Conservation (phyloP, 1,140 invertebrate genomes). For the Caenorhabditis briggsae region DNA sequence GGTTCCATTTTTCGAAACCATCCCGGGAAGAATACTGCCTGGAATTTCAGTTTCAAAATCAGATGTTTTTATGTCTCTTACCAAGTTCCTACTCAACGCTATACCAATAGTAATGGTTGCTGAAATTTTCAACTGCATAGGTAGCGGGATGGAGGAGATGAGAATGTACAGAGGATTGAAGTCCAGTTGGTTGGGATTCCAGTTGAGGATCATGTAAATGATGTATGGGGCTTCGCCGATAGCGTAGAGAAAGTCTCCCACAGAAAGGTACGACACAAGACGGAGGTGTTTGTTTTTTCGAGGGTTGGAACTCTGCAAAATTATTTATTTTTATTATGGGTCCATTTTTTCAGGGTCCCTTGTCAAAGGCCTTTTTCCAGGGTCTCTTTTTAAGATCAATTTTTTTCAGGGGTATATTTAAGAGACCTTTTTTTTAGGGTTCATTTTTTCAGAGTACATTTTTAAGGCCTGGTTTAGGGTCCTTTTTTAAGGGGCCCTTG, state of each 20-base stretch:
- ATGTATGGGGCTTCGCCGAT: not conserved
- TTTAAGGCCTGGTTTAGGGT: too few relatives aligned
- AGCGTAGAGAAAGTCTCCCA: not conserved
- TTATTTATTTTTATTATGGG: too few relatives aligned
- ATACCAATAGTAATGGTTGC: not conserved
- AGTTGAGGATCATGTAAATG: not conserved
- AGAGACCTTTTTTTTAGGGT: too few relatives aligned
- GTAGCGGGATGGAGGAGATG: not conserved
- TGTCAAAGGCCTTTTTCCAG: too few relatives aligned
- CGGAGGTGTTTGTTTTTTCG: slow-evolving; percentile 5
- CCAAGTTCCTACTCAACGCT: slow-evolving; percentile 4
- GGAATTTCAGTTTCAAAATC: too few relatives aligned
- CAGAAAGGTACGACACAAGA: not conserved
- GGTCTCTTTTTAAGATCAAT: too few relatives aligned
- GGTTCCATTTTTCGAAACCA: not conserved
- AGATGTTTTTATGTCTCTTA: too few relatives aligned
- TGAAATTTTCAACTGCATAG: slow-evolving; percentile 6
- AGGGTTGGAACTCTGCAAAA: not conserved
- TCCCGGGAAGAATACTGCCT: not conserved
- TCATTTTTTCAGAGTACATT: too few relatives aligned
- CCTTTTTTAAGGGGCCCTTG: too few relatives aligned
- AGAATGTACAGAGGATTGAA: not conserved
- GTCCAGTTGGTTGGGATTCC: not conserved
- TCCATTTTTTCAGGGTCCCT: too few relatives aligned
- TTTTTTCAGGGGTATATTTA: too few relatives aligned